Evolutionary conservation across 1,140 invertebrate genomes (phyloP).

Genomic region (Drosophila pandora): DNA sequence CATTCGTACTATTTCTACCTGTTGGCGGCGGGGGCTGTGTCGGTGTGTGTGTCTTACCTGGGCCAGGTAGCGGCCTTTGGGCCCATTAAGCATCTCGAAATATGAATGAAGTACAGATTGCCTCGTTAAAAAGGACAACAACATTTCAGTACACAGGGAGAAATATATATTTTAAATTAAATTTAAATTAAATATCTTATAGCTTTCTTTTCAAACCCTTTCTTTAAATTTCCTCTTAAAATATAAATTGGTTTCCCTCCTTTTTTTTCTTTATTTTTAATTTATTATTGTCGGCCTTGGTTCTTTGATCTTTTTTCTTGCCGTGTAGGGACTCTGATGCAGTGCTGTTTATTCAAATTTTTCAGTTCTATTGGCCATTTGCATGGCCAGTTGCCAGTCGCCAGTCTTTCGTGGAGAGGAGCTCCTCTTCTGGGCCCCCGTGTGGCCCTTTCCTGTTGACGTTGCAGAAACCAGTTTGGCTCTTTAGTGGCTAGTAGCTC

Average conservation of each 20-base stretch:
- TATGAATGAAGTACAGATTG: constrained; percentile 81
- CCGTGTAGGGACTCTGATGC: constrained; percentile 16
- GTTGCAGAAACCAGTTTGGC: constrained; percentile 60
- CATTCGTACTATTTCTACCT: constrained; percentile 47
- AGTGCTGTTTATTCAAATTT: constrained; percentile 49
- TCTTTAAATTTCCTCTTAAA: neutral
- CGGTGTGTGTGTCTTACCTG: constrained; percentile 7
- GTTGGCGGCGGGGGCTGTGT: constrained; percentile 14
- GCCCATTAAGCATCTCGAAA: constrained; percentile 77
- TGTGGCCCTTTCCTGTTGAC: constrained; percentile 6
- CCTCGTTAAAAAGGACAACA: constrained; percentile 57
- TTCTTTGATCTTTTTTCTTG: constrained; percentile 2
- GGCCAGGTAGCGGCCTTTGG: constrained; percentile 35
- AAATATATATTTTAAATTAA: neutral
- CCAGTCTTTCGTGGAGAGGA: neutral
- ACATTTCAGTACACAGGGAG: neutral
- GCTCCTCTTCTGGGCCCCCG: constrained; percentile 3
- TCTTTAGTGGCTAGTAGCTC: constrained; percentile 20
- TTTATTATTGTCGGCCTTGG: neutral
- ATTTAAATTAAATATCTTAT: neutral
- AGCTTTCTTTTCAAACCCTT: neutral
- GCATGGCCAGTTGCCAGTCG: constrained; percentile 18
- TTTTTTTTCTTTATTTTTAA: neutral
- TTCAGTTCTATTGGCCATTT: constrained; percentile 35
- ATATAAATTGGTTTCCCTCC: neutral